Evolutionary conservation across 1,140 invertebrate genomes (phyloP).

Genomic region (Leptinotarsa texana): DNA sequence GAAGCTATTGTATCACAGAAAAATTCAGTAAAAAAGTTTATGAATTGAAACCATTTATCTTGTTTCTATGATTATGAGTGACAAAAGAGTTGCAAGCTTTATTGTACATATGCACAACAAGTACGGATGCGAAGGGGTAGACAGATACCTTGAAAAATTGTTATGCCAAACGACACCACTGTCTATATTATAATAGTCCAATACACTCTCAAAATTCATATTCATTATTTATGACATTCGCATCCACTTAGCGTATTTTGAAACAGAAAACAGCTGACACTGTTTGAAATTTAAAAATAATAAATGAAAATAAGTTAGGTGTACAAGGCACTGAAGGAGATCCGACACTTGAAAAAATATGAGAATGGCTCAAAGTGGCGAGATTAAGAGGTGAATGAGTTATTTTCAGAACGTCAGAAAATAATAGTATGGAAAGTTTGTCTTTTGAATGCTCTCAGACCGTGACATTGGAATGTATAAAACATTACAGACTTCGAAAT

Average conservation of each 20-base stretch:
- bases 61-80: no score
- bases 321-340: constrained; percentile 1
- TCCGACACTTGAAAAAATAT: constrained; percentile 6
- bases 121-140: no score
- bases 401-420: neutral
- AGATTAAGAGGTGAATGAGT: neutral
- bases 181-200: neutral
- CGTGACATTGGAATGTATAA: neutral
- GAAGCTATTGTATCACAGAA: no score
- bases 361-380: neutral
- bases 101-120: no score
- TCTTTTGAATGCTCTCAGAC: neutral
- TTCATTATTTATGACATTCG: constrained; percentile 15
- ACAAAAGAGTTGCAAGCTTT: no score
- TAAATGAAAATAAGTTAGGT: constrained; percentile 19
- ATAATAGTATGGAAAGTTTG: neutral
- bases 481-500: neutral
- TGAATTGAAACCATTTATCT: no score
- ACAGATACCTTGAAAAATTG: no score
- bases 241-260: constrained; percentile 14
- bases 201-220: constrained; percentile 9
- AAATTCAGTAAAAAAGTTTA: no score
- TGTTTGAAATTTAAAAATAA: constrained; percentile 12
- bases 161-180: neutral
- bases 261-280: constrained; percentile 20